Conservation (phyloP, 2,797 vertebrate species). For the Tangara arthus region DNA sequence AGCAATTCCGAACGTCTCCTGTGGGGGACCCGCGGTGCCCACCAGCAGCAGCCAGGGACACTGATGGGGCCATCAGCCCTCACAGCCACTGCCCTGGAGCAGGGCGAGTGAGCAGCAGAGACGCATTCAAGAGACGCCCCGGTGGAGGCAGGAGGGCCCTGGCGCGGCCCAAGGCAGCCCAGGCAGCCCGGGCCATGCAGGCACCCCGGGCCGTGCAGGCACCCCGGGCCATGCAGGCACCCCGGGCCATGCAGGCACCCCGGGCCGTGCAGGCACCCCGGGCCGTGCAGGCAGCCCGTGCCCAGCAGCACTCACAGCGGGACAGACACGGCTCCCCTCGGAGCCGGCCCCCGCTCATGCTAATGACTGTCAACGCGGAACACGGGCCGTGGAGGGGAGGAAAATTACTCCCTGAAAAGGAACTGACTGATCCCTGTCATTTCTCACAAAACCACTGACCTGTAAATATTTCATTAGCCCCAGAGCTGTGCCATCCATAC, state of each 20-base stretch:
- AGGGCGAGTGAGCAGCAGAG: not conserved
- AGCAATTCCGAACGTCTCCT: not conserved
- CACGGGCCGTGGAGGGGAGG: slow-evolving; percentile 82
- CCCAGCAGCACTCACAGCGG: not conserved
- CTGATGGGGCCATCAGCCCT: rapidly evolving
- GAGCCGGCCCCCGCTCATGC: slow-evolving; percentile 76
- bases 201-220: not conserved
- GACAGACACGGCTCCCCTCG: slow-evolving; percentile 73
- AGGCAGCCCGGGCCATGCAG: not conserved
- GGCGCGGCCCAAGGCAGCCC: rapidly evolving
- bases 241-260: not conserved
- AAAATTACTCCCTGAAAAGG: slow-evolving; percentile 91
- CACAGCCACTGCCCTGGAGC: rapidly evolving
- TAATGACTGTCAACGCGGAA: slow-evolving; percentile 86
- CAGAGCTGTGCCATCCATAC: slow-evolving; percentile 85
- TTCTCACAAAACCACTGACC: slow-evolving; percentile 95
- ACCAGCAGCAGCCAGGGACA: not conserved
- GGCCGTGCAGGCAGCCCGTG: rapidly evolving
- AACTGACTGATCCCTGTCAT: slow-evolving; percentile 93
- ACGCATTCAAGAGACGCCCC: not conserved
- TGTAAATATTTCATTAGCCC: slow-evolving; percentile 99
- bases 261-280: not conserved
- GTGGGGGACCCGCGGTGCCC: not conserved
- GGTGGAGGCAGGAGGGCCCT: not conserved
- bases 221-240: rapidly evolving